These are phyloP conservation scores for Philonicus albiceps DNA, from an alignment of 2,888 invertebrate genomes.

Conservation along the genomic window DNA sequence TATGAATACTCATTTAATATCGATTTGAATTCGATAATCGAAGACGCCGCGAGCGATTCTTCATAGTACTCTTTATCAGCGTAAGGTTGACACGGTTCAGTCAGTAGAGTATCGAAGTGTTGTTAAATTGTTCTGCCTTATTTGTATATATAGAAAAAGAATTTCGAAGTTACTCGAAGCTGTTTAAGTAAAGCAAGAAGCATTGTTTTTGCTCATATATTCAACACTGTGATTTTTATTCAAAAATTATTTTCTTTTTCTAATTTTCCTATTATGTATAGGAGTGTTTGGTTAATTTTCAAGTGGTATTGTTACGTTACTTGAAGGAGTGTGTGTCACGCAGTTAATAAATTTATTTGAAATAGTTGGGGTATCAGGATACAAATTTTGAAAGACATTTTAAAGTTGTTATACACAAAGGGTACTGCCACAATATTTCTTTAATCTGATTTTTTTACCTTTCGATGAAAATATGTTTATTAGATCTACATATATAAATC, in stretches of 20 bases:
- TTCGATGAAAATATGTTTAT: too few relatives aligned
- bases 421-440: too few relatives aligned
- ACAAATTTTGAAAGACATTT: neutral
- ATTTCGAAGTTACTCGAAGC: neutral
- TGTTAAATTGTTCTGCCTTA: slow-evolving; percentile 25
- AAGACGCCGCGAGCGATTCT: slow-evolving; percentile 64
- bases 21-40: slow-evolving; percentile 64
- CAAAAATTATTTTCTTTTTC: neutral
- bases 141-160: slow-evolving; percentile 7
- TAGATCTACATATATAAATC: too few relatives aligned
- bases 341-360: neutral
- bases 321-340: slow-evolving; percentile 12
- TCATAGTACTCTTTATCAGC: slow-evolving; percentile 60
- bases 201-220: slow-evolving; percentile 20
- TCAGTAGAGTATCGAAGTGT: neutral
- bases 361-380: neutral
- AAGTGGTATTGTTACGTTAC: neutral
- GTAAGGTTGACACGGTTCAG: neutral
- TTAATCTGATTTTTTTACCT: too few relatives aligned
- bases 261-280: neutral
- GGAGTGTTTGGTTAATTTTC: neutral
- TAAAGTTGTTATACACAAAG: too few relatives aligned
- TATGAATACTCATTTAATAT: slow-evolving; percentile 64
- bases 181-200: slow-evolving; percentile 10
- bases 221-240: slow-evolving; percentile 17